Conservation (phyloP, 2,797 vertebrate species). For the Paedocypris micromegethes region DNA sequence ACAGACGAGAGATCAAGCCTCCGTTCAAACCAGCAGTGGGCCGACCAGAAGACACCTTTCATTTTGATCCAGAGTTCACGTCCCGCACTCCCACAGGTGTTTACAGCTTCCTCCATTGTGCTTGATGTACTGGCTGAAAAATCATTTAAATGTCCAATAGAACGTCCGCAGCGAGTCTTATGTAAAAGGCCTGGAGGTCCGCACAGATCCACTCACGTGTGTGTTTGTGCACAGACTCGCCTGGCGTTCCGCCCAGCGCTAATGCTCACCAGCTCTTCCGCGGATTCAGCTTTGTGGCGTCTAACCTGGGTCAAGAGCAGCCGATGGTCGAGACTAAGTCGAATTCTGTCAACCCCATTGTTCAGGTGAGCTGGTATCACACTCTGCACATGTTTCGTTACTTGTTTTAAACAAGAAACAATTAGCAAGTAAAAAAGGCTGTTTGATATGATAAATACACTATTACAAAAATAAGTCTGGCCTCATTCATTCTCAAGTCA, state of each 20-base stretch:
- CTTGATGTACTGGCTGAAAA: not conserved
- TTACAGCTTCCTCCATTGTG: not conserved
- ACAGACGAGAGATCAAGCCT: slow-evolving; percentile 84
- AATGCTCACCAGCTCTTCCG: slow-evolving; percentile 92
- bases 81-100: slow-evolving; percentile 78
- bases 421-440: too few species aligned
- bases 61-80: slow-evolving; percentile 97
- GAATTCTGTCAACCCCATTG: slow-evolving; percentile 77
- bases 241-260: slow-evolving; percentile 89
- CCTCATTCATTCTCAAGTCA: too few species aligned
- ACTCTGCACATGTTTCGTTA: too few species aligned
- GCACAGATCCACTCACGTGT: not conserved
- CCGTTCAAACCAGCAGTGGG: slow-evolving; percentile 94
- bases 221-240: slow-evolving; percentile 76
- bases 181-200: slow-evolving; percentile 7
- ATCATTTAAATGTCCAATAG: not conserved
- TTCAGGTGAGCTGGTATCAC: slow-evolving; percentile 71
- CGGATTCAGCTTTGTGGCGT: slow-evolving; percentile 94
- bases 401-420: too few species aligned
- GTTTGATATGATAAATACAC: too few species aligned
- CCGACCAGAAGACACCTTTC: slow-evolving; percentile 94
- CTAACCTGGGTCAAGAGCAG: slow-evolving; percentile 78
- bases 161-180: slow-evolving; percentile 8
- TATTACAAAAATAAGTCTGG: too few species aligned
- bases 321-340: slow-evolving; percentile 62